These are phyloP conservation scores for Neopipo cinnamomea DNA, from an alignment of 2,113 vertebrate genomes.

Conservation along the genomic window DNA sequence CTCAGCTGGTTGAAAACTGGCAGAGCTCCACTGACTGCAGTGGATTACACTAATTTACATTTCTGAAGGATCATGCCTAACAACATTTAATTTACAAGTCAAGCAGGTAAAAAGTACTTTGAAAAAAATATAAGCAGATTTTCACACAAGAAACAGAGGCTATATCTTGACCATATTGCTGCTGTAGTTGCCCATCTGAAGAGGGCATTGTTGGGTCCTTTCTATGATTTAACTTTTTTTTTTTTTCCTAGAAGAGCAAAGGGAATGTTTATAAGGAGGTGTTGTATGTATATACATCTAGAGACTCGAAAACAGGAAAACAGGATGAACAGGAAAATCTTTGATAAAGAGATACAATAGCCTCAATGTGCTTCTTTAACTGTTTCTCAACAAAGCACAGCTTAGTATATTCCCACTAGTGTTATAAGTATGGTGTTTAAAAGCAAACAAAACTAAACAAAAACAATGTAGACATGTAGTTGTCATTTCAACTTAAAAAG, in stretches of 20 bases:
- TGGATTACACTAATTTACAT: background rate
- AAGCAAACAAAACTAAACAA: background rate
- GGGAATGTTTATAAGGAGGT: background rate
- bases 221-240: background rate
- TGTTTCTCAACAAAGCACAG: background rate
- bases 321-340: background rate
- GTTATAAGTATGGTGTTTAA: background rate
- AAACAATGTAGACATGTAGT: background rate
- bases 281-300: background rate
- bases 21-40: background rate
- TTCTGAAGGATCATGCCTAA: background rate
- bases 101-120: background rate
- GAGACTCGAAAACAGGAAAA: background rate
- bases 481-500: background rate
- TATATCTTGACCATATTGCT: background rate
- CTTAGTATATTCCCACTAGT: background rate
- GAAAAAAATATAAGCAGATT: background rate
- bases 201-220: background rate
- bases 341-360: background rate
- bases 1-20: slow-evolving; percentile 25
- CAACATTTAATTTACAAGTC: background rate
- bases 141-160: background rate
- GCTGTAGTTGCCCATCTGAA: background rate
- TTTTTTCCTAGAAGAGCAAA: background rate
- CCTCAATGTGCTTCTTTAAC: background rate